Conservation (phyloP, 1,140 invertebrate genomes). For the Berghia stephanieae region DNA sequence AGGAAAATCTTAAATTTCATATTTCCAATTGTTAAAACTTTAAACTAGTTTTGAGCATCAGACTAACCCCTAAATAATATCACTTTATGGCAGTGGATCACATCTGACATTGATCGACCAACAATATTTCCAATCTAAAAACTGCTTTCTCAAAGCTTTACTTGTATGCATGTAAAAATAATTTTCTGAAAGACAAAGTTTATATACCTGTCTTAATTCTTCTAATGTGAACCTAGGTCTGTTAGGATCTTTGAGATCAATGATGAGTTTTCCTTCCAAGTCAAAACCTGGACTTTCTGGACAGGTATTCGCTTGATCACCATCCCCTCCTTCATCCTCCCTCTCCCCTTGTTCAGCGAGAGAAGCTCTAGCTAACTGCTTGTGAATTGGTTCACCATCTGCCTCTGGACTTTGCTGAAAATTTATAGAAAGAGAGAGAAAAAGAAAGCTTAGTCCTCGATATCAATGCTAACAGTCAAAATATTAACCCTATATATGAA, state of each 20-base stretch:
- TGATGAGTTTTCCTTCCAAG: constrained; percentile 61
- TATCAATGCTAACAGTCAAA: too few species aligned
- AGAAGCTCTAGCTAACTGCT: constrained; percentile 17
- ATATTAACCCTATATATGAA: too few species aligned
- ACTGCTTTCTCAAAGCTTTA: not conserved
- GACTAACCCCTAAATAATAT: too few species aligned
- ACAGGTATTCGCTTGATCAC: not conserved
- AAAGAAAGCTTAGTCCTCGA: too few species aligned
- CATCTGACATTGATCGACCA: too few species aligned
- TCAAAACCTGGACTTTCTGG: constrained; percentile 28
- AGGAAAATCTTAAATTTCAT: too few species aligned
- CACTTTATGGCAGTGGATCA: too few species aligned
- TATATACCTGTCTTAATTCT: constrained; percentile 87
- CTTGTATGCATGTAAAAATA: not conserved
- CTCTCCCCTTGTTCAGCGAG: not conserved
- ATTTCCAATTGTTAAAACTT: too few species aligned
- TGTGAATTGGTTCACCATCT: constrained; percentile 12
- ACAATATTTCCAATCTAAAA: not conserved
- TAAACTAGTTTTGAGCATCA: too few species aligned
- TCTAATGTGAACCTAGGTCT: constrained; percentile 88
- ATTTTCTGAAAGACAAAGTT: not conserved
- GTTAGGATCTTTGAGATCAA: constrained; percentile 74
- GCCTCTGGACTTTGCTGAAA: not conserved
- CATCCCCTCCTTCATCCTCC: not conserved
- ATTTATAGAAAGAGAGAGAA: too few species aligned